Percentiles rank a stretch among this genome's conserved stretches.
Conservation (phyloP, 2,888 invertebrate genomes). For the Dendrolimus pini region DNA sequence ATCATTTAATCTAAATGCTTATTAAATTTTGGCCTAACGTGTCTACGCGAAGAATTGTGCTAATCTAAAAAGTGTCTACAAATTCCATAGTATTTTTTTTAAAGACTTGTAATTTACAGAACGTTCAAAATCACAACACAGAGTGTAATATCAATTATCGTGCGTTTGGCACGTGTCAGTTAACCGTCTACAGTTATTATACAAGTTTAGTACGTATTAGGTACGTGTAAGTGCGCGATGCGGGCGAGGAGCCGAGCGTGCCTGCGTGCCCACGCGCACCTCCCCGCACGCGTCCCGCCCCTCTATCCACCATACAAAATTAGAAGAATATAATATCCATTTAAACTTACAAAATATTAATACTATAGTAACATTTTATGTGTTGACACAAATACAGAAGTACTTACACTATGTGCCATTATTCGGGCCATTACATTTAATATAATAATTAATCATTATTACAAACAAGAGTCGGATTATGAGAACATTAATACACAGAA, state of each 20-base stretch:
- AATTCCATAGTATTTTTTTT: slow-evolving; percentile 55
- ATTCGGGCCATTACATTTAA: slow-evolving; percentile 26
- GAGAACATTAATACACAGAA: slow-evolving; percentile 19
- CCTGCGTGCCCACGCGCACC: slow-evolving; percentile 6
- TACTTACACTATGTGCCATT: slow-evolving; percentile 47
- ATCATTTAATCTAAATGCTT: slow-evolving; percentile 67
- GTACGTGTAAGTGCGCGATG: slow-evolving; percentile 29
- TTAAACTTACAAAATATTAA: slow-evolving; percentile 70
- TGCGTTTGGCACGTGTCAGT: slow-evolving; percentile 61
- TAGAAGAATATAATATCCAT: slow-evolving; percentile 76
- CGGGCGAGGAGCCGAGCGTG: slow-evolving; percentile 17
- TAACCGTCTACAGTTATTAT: slow-evolving; percentile 57
- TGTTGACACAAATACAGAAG: slow-evolving; percentile 62
- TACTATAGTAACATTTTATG: slow-evolving; percentile 57
- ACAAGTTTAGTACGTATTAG: slow-evolving; percentile 54
- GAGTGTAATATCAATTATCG: slow-evolving; percentile 76
- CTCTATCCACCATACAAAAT: slow-evolving; percentile 54
- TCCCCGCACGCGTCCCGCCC: background rate
- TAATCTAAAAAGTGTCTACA: slow-evolving; percentile 74
- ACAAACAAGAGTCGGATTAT: slow-evolving; percentile 20
- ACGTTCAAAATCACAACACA: slow-evolving; percentile 78
- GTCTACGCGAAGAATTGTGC: slow-evolving; percentile 76
- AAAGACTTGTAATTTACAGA: slow-evolving; percentile 73
- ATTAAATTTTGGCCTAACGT: slow-evolving; percentile 63
- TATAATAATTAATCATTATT: slow-evolving; percentile 16